A percentile compares a stretch with the other conserved stretches of the same genome.
These are phyloP conservation scores for Nezara viridula DNA, from an alignment of 2,888 invertebrate species.

Conservation along the genomic window DNA sequence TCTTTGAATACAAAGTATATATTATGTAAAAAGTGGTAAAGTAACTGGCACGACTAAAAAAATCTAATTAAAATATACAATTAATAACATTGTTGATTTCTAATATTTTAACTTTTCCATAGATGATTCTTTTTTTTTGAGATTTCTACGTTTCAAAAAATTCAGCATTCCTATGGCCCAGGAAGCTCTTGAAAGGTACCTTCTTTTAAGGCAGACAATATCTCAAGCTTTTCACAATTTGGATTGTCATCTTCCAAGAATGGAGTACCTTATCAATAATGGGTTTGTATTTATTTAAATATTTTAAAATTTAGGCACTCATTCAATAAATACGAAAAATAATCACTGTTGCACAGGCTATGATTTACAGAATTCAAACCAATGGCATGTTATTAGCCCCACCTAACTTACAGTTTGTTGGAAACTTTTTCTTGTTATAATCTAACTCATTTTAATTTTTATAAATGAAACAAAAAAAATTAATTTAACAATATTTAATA, in stretches of 20 bases:
- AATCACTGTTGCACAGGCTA: background rate
- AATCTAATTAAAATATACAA: background rate
- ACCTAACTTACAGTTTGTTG: too few relatives aligned
- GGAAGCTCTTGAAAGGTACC: conserved; percentile 87
- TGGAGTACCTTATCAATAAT: conserved; percentile 84
- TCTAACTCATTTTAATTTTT: too few relatives aligned
- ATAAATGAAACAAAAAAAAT: too few relatives aligned
- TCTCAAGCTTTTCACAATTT: conserved; percentile 64
- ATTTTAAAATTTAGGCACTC: background rate
- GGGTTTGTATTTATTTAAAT: conserved; percentile 73
- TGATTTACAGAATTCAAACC: background rate
- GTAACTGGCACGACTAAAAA: background rate
- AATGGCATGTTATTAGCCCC: background rate
- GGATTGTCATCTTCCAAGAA: conserved; percentile 78
- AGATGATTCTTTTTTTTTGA: conserved; percentile 83
- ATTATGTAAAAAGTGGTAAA: background rate
- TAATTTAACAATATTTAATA: too few relatives aligned
- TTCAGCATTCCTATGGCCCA: conserved; percentile 85
- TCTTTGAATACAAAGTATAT: background rate
- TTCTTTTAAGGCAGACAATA: conserved; percentile 86
- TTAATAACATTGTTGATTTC: background rate
- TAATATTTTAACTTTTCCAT: conserved; percentile 65
- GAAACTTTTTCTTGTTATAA: too few relatives aligned
- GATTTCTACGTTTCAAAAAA: conserved; percentile 83
- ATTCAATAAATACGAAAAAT: background rate